A percentile compares a stretch with the other conserved stretches of the same genome.
Conservation (phyloP, 2,797 vertebrate species). For the Gallinago stenura region DNA sequence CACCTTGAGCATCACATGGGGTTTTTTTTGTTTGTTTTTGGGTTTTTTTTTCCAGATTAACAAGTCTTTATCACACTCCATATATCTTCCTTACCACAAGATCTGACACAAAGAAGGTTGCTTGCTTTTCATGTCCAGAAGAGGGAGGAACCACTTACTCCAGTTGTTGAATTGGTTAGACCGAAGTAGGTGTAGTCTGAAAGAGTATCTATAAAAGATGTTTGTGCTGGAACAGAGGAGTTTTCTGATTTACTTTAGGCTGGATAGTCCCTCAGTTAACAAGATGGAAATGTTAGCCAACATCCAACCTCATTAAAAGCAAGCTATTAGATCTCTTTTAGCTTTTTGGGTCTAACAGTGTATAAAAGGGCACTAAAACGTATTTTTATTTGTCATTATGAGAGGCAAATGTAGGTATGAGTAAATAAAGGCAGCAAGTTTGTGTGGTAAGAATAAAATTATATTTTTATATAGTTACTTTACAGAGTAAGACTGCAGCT, state of each 20-base stretch:
- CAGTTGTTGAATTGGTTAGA: neutral
- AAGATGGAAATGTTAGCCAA: neutral
- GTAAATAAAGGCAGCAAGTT: neutral
- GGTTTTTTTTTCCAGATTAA: neutral
- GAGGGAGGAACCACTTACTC: neutral
- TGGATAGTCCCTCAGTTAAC: neutral
- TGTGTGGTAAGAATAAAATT: neutral
- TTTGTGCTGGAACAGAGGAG: neutral
- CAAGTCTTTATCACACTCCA: neutral
- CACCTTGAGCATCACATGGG: neutral
- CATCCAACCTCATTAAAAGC: neutral
- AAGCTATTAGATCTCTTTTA: neutral
- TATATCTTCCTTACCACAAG: neutral
- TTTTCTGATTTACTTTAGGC: neutral
- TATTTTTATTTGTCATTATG: neutral
- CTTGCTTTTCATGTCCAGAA: neutral
- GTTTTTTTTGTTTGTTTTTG: neutral
- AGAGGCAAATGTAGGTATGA: neutral
- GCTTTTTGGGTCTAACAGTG: neutral
- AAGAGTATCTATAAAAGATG: neutral
- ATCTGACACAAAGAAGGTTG: neutral
- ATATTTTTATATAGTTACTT: conserved; percentile 7
- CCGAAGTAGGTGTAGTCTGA: neutral
- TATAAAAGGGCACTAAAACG: neutral
- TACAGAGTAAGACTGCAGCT: neutral